Base-by-base conservation (phyloP, 2,888 invertebrate genomes). In the Agrotis segetum region DNA sequence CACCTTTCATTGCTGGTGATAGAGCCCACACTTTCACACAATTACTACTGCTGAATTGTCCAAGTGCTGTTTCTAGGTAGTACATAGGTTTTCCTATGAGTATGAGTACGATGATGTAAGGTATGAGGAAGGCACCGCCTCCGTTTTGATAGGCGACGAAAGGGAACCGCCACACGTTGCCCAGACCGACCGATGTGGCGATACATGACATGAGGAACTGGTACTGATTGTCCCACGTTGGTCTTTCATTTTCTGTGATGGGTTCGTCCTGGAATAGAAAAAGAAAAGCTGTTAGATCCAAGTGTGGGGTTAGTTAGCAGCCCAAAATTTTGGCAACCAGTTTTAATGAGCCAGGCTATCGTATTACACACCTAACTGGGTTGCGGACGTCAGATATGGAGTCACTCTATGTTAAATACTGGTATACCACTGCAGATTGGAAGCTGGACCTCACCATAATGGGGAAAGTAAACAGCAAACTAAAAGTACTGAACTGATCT, bases 1-100 rank as follows among this genome's bases (percentile, higher is more conserved):
- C 82, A 98, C 98, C 98, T 97, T 97, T 98, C 92, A 98, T 97
- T 0, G 97, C 97, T 2, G 99, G 98, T 50, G 96, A 95, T 14
- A 97, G 85, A 3, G 96, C 93, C 97, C 97, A 97, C 59, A 98
- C 97, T 91, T 97, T 98, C 1, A 98, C 97, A 56, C 98, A 97
- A 69, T 98, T 98, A 86, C 97, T 97, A 82, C 97, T 98, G 67
- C 97, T 97, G 89, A 98, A 99, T 92, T 99, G 99, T 6, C 99
- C 99, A 11, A 99, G 93, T 1, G 97, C 96, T 91, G 98, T 97
- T 94, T 99, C 99, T 89, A 99, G 93, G 87, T 98, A 98, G 89
- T 98, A 98, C 95, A 99, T 97, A 0, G 98, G 98, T 84, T 98
- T 97, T 67, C 98, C 98, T 77, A 98, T 97, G 58, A 98, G 87